These are phyloP conservation scores for Sebastes matsubarae DNA, from an alignment of 2,797 vertebrate species.

Conservation along the genomic window DNA sequence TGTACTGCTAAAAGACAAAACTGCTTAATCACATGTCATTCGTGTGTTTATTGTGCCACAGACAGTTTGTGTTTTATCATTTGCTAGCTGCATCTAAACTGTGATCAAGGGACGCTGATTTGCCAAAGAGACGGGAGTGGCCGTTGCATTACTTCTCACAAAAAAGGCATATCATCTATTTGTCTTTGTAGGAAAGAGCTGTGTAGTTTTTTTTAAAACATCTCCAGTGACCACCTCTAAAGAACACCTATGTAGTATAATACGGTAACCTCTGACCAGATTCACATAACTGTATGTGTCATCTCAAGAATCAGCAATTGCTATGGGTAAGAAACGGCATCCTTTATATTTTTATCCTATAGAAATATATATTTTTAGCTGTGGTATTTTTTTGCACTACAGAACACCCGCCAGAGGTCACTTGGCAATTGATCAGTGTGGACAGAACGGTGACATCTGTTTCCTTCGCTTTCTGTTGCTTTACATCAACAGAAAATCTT, in stretches of 20 bases:
- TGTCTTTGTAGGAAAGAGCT: not conserved
- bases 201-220: not conserved
- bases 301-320: not conserved
- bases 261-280: not conserved
- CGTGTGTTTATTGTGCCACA: not conserved
- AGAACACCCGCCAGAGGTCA: not conserved
- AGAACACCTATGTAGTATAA: not conserved
- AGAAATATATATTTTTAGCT: not conserved
- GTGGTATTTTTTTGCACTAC: not conserved
- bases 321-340: not conserved
- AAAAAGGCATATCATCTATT: not conserved
- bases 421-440: slow-evolving; percentile 5
- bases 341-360: not conserved
- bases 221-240: not conserved
- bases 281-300: not conserved
- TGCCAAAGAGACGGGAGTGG: not conserved
- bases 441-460: slow-evolving; percentile 17
- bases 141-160: not conserved
- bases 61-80: not conserved
- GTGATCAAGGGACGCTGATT: not conserved
- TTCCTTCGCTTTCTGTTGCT: slow-evolving; percentile 7
- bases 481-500: slow-evolving; percentile 10
- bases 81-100: not conserved
- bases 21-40: not conserved
- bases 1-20: not conserved